A percentile compares a stretch with the other conserved stretches of the same genome.
Conservation (phyloP, 2,888 invertebrate genomes). For the Empis livida region DNA sequence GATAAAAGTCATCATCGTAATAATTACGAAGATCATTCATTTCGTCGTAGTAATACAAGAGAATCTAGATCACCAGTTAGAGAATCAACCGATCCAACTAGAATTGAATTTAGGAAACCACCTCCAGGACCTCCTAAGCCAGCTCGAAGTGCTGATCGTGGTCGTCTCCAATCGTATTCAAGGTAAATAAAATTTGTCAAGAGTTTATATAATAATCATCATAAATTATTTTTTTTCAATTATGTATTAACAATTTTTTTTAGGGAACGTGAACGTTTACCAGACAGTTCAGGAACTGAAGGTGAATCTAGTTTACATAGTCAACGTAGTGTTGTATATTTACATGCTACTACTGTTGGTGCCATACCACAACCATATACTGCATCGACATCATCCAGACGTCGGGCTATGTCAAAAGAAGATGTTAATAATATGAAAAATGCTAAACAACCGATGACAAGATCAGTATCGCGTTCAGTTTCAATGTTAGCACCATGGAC, state of each 20-base stretch:
- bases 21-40: constrained; percentile 6
- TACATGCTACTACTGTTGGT: constrained; percentile 78
- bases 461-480: constrained; percentile 64
- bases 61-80: constrained; percentile 11
- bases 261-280: constrained; percentile 32
- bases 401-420: constrained; percentile 57
- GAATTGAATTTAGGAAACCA: constrained; percentile 13
- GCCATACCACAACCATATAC: constrained; percentile 68
- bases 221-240: not conserved
- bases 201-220: not conserved
- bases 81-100: constrained; percentile 7
- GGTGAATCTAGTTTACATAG: constrained; percentile 68
- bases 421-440: constrained; percentile 40
- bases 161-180: constrained; percentile 16
- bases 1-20: constrained; percentile 8
- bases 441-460: constrained; percentile 40
- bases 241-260: not conserved
- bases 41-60: constrained; percentile 9
- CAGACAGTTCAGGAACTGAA: constrained; percentile 48
- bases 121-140: constrained; percentile 33
- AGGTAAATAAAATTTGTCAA: constrained; percentile 14
- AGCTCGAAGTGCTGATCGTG: constrained; percentile 29
- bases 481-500: constrained; percentile 77
- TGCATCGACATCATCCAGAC: constrained; percentile 40
- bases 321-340: constrained; percentile 69